A percentile compares a stretch with the other conserved stretches of the same genome.
These are phyloP conservation scores for Hycleus cichorii DNA, from an alignment of 1,140 invertebrate genomes.

Conservation along the genomic window DNA sequence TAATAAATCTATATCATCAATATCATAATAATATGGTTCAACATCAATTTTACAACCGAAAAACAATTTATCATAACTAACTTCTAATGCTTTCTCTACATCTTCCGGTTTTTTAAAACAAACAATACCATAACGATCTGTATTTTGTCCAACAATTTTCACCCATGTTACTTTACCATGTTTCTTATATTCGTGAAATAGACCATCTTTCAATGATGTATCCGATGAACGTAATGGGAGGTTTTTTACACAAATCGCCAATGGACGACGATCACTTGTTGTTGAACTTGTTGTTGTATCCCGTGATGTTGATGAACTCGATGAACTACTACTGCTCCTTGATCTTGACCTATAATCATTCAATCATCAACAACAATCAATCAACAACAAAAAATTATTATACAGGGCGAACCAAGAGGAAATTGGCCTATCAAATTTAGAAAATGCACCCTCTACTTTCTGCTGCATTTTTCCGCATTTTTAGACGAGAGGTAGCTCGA, in stretches of 20 bases:
- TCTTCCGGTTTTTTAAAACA: conserved; percentile 96
- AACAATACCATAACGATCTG: conserved; percentile 75
- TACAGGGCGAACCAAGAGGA: neutral
- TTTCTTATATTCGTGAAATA: conserved; percentile 98
- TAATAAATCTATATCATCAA: conserved; percentile 75
- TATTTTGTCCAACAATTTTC: conserved; percentile 73
- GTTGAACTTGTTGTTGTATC: conserved; percentile 20
- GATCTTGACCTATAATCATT: conserved; percentile 42
- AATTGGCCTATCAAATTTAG: neutral
- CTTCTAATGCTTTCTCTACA: conserved; percentile 89
- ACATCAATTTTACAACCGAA: conserved; percentile 94
- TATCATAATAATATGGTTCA: conserved; percentile 77
- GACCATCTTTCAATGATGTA: conserved; percentile 90
- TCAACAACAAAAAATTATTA: neutral
- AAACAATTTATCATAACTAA: conserved; percentile 92
- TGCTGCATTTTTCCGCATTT: neutral
- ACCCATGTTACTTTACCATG: conserved; percentile 96
- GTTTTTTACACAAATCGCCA: conserved; percentile 89
- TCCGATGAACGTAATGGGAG: conserved; percentile 82
- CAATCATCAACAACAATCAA: neutral
- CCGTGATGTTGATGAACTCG: conserved; percentile 35
- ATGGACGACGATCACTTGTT: conserved; percentile 56
- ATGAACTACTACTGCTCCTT: conserved; percentile 42
- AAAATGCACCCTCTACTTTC: too few relatives aligned
- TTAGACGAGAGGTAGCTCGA: too few relatives aligned